These are phyloP conservation scores for Hypocryptadius cinnamomeus DNA, from an alignment of 2,113 vertebrate species.

Conservation along the genomic window DNA sequence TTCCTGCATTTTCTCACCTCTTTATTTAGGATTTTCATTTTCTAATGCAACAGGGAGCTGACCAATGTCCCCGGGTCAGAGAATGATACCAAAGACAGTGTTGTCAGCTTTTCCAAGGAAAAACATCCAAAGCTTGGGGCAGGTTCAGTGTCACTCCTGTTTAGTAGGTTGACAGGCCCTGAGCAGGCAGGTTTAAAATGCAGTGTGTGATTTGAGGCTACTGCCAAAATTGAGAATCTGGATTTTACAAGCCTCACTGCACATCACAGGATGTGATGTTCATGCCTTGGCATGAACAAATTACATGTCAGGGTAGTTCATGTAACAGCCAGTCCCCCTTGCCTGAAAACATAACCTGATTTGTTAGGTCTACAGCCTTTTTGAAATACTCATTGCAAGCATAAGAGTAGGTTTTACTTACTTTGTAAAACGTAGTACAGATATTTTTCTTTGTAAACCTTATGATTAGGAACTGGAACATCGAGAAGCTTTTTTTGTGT, in stretches of 20 bases:
- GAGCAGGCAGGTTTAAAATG: neutral
- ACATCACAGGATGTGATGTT: neutral
- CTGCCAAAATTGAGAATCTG: neutral
- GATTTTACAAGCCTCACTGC: neutral
- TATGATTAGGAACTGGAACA: neutral
- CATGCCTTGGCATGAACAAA: neutral
- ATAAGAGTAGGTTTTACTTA: neutral
- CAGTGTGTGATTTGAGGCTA: neutral
- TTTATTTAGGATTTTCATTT: neutral
- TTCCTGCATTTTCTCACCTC: neutral
- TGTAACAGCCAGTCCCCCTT: neutral
- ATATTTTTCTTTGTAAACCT: neutral
- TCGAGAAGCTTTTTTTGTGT: neutral
- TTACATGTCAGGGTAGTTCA: neutral
- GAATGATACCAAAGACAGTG: rapidly evolving
- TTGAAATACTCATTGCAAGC: neutral
- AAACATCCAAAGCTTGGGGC: neutral
- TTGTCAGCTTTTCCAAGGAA: neutral
- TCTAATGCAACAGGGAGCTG: neutral
- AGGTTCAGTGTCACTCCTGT: neutral
- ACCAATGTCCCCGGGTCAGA: rapidly evolving
- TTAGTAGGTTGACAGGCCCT: neutral
- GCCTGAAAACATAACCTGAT: neutral
- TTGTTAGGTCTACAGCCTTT: neutral
- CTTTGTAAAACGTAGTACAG: neutral